These are phyloP conservation scores for Glaucidium brasilianum DNA, from an alignment of 2,113 vertebrate genomes.

Conservation along the genomic window DNA sequence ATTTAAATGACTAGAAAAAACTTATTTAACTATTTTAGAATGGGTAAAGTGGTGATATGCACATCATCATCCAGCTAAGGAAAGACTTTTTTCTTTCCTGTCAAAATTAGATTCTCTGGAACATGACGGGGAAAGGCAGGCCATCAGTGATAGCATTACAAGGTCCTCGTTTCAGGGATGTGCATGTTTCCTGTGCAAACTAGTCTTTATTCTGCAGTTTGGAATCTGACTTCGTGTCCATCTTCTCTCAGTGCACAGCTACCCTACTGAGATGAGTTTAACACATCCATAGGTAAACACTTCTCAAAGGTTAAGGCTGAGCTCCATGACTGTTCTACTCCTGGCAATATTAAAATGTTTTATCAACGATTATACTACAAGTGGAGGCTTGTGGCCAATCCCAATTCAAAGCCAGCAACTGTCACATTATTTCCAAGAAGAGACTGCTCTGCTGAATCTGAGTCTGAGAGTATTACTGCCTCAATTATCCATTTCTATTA, in stretches of 20 bases:
- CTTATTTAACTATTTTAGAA: not conserved
- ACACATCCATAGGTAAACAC: slow-evolving; percentile 58
- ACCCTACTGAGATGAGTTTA: slow-evolving; percentile 41
- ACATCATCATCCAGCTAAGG: not conserved
- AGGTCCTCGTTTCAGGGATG: not conserved
- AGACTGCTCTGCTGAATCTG: slow-evolving; percentile 30
- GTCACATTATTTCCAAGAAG: slow-evolving; percentile 32
- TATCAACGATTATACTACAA: slow-evolving; percentile 57
- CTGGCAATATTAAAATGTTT: slow-evolving; percentile 58
- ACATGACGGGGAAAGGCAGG: not conserved
- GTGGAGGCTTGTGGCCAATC: slow-evolving; percentile 53
- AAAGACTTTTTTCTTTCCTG: not conserved
- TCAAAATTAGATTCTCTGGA: not conserved
- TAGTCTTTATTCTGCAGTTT: slow-evolving; percentile 3
- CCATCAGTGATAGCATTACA: not conserved
- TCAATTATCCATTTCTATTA: slow-evolving; percentile 60
- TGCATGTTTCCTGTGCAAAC: not conserved
- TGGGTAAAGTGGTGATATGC: not conserved
- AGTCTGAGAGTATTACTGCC: slow-evolving; percentile 2
- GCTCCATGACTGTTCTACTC: slow-evolving; percentile 18
- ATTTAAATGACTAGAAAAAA: not conserved
- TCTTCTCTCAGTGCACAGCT: not conserved
- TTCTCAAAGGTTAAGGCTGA: slow-evolving; percentile 63
- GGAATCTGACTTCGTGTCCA: slow-evolving; percentile 28
- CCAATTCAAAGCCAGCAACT: slow-evolving; percentile 39